Base-by-base conservation (phyloP, 2,797 vertebrate species). In the Periparus ater region DNA sequence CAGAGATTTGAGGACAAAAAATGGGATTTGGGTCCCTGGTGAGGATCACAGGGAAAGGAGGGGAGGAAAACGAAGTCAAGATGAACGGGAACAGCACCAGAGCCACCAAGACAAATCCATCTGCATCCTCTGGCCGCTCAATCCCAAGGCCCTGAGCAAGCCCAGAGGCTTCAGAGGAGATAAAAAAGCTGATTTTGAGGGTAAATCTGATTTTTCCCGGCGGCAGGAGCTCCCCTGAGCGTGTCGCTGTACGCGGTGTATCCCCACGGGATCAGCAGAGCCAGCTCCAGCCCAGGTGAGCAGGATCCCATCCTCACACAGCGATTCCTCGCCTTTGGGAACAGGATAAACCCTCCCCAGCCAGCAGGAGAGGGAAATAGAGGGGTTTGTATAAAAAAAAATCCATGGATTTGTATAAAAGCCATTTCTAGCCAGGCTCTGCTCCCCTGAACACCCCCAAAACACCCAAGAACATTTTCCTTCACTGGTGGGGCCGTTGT, bases 241-340 rank as follows among this genome's bases (percentile, higher is more conserved):
- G 75, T 98, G 74, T 98, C 94, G 1, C 84, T 99, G 20, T 98
- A 97, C 4, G 97, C 97, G 29, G 98, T 98, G 74, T 98, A 98
- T 75, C 95, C 91, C 20, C 80, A 94, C 1, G 98, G 98, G 16
- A 89, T 97, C 87, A 98, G 98, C 81, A 9, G 38, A 1, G 96
- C 98, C 67, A 91, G 97, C 12, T 97, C 97, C 9, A 3, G 45
- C 58, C 96, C 96, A 71, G 97, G 98, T 99, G 96, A 98, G 97
- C 38, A 40, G 38, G 38, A 40, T 40, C 5, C 3, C 6, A 40
- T 40, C 38, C 38, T 13, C 13, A 13, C 38, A 40, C 38, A 40
- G 38, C 12, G 38, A 40, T 40, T 38, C 38, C 38, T 38, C 38
- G 11, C 11, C 11, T 38, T 40, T 13, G 11, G 36, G 47, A 17